phyloP scores from a whole-genome alignment of 1,140 invertebrate genomes.

The Bombus sibiricus region DNA sequence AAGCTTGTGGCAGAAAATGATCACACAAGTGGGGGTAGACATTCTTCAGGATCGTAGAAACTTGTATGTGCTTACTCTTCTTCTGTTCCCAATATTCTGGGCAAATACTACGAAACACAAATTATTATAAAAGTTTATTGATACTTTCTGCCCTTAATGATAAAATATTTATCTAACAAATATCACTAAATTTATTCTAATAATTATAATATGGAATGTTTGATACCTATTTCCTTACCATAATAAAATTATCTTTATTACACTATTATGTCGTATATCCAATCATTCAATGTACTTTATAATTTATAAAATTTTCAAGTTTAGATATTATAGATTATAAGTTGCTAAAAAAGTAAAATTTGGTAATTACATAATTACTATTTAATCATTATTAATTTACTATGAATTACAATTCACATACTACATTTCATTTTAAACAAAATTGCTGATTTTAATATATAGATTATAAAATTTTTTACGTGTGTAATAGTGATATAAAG shows the following conservation, averaged over 20 bases:
- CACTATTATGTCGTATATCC: background rate
- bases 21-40: conserved; percentile 23
- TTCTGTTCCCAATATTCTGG: background rate
- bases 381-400: background rate
- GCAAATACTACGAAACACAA: background rate
- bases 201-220: background rate
- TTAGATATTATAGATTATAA: background rate
- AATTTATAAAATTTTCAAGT: background rate
- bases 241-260: background rate
- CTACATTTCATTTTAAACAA: background rate
- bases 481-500: background rate
- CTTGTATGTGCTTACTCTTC: background rate
- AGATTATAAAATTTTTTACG: background rate
- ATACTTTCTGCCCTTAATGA: too few relatives aligned
- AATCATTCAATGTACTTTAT: background rate
- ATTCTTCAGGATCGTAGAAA: conserved; percentile 46
- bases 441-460: background rate
- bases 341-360: background rate
- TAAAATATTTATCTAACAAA: background rate
- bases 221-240: background rate
- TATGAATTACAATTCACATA: background rate
- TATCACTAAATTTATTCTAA: background rate
- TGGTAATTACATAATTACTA: too few relatives aligned
- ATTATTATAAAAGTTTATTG: background rate
- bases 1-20: background rate